phyloP scores from a whole-genome alignment of 92 coral and sea anemone genomes.

The Epizoanthus fatuus region DNA sequence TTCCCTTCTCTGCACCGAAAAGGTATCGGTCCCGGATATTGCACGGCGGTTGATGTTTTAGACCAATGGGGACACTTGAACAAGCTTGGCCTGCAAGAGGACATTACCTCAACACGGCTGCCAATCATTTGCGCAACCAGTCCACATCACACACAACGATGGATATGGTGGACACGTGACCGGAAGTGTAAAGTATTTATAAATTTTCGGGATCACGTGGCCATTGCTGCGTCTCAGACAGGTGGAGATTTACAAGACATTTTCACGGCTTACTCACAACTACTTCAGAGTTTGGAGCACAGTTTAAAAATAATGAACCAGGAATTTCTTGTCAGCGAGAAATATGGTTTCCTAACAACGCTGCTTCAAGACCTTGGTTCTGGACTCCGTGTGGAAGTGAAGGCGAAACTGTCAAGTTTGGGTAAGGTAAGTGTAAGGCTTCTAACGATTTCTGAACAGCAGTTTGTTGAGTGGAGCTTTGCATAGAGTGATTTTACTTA shows the following conservation, averaged over 20 bases:
- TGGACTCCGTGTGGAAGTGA: conserved; percentile 32
- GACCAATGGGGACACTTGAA: not conserved
- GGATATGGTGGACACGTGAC: conserved; percentile 43
- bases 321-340: conserved; percentile 24
- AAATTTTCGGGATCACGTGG: conserved; percentile 33
- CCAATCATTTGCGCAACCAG: not conserved
- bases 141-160: not conserved
- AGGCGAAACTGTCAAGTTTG: conserved; percentile 13
- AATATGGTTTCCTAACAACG: conserved; percentile 15
- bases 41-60: not conserved
- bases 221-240: conserved; percentile 18
- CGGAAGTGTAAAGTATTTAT: conserved; percentile 35
- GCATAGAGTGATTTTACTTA: no score
- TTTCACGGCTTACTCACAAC: not conserved
- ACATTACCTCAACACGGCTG: not conserved
- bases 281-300: conserved; percentile 21
- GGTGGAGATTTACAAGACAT: conserved; percentile 17
- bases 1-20: not conserved
- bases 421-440: not conserved
- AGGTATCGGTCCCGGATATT: conserved; percentile 7
- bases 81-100: conserved; percentile 25
- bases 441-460: not conserved
- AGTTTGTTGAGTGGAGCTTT: not conserved
- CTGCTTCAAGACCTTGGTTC: conserved; percentile 1
- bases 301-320: not conserved